These are phyloP conservation scores for Drosophila recens DNA, from an alignment of 2,888 invertebrate species.

Conservation along the genomic window DNA sequence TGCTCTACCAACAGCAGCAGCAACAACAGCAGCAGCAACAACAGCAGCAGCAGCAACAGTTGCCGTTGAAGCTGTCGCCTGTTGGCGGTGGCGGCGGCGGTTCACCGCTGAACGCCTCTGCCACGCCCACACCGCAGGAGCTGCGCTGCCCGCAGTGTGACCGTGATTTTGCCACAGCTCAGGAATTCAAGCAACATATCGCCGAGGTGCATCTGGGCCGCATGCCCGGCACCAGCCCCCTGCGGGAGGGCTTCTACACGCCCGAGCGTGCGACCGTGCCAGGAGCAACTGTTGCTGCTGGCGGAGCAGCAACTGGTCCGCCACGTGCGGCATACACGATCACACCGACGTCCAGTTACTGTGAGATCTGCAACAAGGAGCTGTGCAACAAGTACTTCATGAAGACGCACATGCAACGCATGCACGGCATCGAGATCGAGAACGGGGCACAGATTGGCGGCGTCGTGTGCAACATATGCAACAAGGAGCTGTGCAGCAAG, in stretches of 20 bases:
- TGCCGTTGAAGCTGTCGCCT: constrained; percentile 79
- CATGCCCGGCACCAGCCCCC: constrained; percentile 77
- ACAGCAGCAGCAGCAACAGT: constrained; percentile 45
- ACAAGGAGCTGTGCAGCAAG: constrained; percentile 99
- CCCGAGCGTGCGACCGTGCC: constrained; percentile 85
- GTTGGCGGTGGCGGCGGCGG: constrained; percentile 48
- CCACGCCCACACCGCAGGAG: constrained; percentile 62
- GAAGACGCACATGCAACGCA: constrained; percentile 99
- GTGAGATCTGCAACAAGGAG: constrained; percentile 99
- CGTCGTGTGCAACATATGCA: constrained; percentile 98
- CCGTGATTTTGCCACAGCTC: constrained; percentile 88
- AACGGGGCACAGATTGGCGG: constrained; percentile 96
- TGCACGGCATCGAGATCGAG: constrained; percentile 98
- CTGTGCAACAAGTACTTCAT: constrained; percentile 99
- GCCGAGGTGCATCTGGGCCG: constrained; percentile 87
- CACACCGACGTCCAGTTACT: constrained; percentile 94
- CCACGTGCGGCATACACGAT: constrained; percentile 86
- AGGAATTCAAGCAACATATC: constrained; percentile 90
- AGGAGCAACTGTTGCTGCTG: constrained; percentile 7
- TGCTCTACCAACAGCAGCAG: constrained; percentile 71
- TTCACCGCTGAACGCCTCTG: constrained; percentile 54
- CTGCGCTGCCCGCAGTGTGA: constrained; percentile 85
- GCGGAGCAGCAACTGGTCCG: constrained; percentile 25
- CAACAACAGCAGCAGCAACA: constrained; percentile 20
- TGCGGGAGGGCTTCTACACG: constrained; percentile 85